phyloP scores from a whole-genome alignment of 2,888 invertebrate genomes.

The Watsonalla cultraria region DNA sequence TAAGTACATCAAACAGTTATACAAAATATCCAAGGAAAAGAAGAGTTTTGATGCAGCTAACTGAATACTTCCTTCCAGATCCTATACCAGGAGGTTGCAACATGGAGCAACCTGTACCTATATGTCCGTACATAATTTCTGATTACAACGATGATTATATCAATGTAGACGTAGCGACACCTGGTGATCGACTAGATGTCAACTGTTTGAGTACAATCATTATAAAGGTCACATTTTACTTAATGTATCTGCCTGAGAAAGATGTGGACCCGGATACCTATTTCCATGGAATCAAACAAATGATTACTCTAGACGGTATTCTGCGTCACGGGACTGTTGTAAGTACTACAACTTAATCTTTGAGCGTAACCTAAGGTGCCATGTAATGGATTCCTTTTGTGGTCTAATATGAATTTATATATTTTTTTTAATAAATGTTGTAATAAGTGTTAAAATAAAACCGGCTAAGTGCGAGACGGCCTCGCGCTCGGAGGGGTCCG shows the following conservation, averaged over 20 bases:
- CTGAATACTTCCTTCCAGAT: constrained; percentile 64
- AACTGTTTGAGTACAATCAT: constrained; percentile 27
- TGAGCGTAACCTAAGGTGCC: too few species aligned
- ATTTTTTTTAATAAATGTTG: too few species aligned
- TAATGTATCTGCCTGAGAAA: constrained; percentile 79
- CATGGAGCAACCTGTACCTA: constrained; percentile 80
- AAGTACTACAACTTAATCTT: constrained; percentile 22
- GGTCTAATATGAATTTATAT: too few species aligned
- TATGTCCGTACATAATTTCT: constrained; percentile 79
- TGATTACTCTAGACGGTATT: constrained; percentile 80
- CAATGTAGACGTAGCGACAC: constrained; percentile 74
- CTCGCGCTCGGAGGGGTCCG: too few species aligned
- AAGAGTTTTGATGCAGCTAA: too few species aligned
- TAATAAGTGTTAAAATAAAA: too few species aligned
- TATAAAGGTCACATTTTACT: constrained; percentile 75
- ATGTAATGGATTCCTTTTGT: too few species aligned
- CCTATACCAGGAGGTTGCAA: constrained; percentile 90
- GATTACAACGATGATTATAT: constrained; percentile 56
- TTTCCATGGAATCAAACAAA: constrained; percentile 78
- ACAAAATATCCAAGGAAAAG: too few species aligned
- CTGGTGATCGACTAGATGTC: constrained; percentile 27
- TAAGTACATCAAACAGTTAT: too few species aligned
- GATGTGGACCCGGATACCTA: constrained; percentile 76
- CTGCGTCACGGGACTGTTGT: constrained; percentile 73
- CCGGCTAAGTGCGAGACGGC: too few species aligned